Conservation (phyloP, 2,797 vertebrate genomes). For the Anguilla marmorata region DNA sequence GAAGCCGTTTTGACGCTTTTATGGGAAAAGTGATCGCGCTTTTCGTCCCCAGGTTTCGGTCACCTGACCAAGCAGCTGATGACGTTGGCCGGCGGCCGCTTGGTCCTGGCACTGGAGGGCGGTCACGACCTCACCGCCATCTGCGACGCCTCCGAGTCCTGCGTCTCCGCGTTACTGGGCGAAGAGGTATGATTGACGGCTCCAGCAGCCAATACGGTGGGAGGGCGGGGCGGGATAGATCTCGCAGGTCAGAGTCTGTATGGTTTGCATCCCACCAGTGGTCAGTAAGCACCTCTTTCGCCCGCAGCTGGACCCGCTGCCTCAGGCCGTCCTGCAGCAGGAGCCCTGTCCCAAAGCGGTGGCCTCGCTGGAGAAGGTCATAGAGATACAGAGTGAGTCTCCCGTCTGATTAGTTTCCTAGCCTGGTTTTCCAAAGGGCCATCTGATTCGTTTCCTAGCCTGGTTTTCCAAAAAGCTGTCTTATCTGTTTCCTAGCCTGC, state of each 20-base stretch:
- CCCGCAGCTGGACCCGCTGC: slow-evolving; percentile 80
- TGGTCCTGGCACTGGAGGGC: slow-evolving; percentile 91
- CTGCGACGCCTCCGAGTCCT: slow-evolving; percentile 92
- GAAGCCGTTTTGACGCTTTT: not conserved
- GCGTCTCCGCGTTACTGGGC: slow-evolving; percentile 85
- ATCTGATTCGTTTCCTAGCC: too few species aligned
- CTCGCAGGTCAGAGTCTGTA: not conserved
- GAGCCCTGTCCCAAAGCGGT: slow-evolving; percentile 87
- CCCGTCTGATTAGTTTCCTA: not conserved
- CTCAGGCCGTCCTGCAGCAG: slow-evolving; percentile 78
- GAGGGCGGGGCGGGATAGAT: not conserved
- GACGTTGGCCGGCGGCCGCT: slow-evolving; percentile 86
- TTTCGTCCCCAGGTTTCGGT: slow-evolving; percentile 82
- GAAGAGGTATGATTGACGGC: slow-evolving; percentile 73
- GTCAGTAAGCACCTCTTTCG: slow-evolving; percentile 11
- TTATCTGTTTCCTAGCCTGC: too few species aligned
- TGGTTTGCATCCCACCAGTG: not conserved
- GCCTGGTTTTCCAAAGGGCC: too few species aligned
- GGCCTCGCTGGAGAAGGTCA: slow-evolving; percentile 88
- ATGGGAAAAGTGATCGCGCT: not conserved
- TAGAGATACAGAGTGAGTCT: slow-evolving; percentile 90
- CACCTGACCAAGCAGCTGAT: slow-evolving; percentile 93
- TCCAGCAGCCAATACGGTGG: not conserved
- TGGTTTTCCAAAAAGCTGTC: too few species aligned
- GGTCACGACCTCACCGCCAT: slow-evolving; percentile 90